phyloP scores from a whole-genome alignment of 1,140 invertebrate species.

The Macrocentrus cingulum region DNA sequence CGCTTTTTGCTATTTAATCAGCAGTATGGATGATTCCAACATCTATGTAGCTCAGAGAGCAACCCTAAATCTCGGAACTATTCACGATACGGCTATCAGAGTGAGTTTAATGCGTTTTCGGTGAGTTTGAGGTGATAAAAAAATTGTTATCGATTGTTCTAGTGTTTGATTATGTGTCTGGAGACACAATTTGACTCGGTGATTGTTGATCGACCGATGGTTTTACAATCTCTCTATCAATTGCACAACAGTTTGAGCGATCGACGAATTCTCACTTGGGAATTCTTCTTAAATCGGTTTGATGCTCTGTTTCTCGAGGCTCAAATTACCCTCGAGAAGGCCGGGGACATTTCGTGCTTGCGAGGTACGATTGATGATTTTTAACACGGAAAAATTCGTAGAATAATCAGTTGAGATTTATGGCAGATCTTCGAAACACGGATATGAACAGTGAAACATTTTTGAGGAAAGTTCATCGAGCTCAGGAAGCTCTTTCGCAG shows the following conservation, averaged over 20 bases:
- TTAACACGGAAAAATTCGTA: background rate
- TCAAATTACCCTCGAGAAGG: conserved; percentile 85
- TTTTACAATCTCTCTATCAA: conserved; percentile 94
- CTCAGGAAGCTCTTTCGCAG: conserved; percentile 83
- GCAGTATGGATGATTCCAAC: conserved; percentile 94
- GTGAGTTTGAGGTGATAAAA: too few species aligned
- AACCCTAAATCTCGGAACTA: conserved; percentile 89
- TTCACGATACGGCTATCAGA: conserved; percentile 83
- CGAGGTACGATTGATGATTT: conserved; percentile 65
- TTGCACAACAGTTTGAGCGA: conserved; percentile 91
- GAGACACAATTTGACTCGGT: conserved; percentile 93
- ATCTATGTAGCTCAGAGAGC: conserved; percentile 92
- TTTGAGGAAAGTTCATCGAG: conserved; percentile 83
- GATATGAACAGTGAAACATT: conserved; percentile 89
- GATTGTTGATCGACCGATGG: conserved; percentile 94
- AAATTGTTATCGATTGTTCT: conserved; percentile 38
- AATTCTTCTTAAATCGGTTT: conserved; percentile 97
- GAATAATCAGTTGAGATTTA: too few species aligned
- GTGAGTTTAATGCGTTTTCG: conserved; percentile 57
- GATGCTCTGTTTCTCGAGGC: conserved; percentile 95
- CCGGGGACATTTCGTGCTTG: conserved; percentile 77
- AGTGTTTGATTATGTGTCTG: conserved; percentile 83
- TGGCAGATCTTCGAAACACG: conserved; percentile 85
- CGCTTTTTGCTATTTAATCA: conserved; percentile 95
- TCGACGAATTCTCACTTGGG: conserved; percentile 90